Evolutionary conservation across 2,888 invertebrate species (phyloP), one percentile per base, ranked within the genome.

Genomic region (Junonia oenone): DNA sequence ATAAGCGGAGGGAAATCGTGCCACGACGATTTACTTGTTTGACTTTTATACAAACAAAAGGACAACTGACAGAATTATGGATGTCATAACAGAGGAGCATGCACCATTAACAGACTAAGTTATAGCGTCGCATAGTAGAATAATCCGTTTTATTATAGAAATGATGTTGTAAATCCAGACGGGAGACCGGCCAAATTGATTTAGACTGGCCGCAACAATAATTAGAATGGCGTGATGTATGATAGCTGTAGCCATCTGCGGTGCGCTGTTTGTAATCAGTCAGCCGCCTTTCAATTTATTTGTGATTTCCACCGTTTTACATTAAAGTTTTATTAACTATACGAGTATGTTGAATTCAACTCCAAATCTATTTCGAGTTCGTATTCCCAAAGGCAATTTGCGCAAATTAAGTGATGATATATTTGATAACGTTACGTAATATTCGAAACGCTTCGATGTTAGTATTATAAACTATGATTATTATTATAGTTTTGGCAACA

Each of bases 131-230:
- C 68, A 62, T 64, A 62, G 68, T 64, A 69, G 62, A 68, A 72
- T 76, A 77, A 81, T 80, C 72, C 71, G 72, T 79, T 82, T 81
- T 81, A 79, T 77, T 77, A 73, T 72, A 74, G 73, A 76, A 75
- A 75, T 74, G 71, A 72, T 31, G 70, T 71, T 70, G 73, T 76
- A 75, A 81, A 80, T 81, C 69, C 71, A 72, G 69, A 66, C 61
- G 57, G 60, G 64, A 66, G 68, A 67, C 66, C 64, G 64, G 69
- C 71, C 70, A 73, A 78, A 85, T 83, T 82, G 83, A 84, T 83
- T 83, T 76, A 76, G 83, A 82, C 72, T 69, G 65, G 71, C 74
- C 72, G 72, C 76, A 75, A 77, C 69, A 81, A 80, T 83, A 83
- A 84, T 84, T 82, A 78, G 77, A 78, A 75, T 73, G 65, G 65